Conservation (phyloP, 2,888 invertebrate species). For the Odontomyia ornata region DNA sequence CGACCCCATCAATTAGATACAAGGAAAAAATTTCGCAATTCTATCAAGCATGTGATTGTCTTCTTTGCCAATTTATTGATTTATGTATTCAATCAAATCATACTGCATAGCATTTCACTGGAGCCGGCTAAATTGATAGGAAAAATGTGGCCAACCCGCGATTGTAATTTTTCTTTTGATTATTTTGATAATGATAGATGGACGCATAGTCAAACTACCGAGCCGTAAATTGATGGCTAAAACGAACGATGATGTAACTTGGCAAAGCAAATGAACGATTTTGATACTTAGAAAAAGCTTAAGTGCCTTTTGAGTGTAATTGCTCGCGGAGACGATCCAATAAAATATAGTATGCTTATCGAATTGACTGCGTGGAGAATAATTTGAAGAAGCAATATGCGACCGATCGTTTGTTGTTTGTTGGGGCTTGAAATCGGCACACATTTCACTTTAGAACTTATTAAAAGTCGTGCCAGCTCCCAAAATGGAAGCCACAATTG, state of each 20-base stretch:
- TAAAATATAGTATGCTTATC: constrained; percentile 1
- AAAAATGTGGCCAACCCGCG: background rate
- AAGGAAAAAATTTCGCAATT: background rate
- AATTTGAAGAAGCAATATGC: no score
- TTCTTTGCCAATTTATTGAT: constrained; percentile 4
- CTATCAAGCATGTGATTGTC: background rate
- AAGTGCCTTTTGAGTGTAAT: background rate
- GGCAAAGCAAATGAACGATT: background rate
- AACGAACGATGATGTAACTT: background rate
- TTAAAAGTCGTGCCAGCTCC: background rate
- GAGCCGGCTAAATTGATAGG: background rate
- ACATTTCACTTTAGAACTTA: background rate
- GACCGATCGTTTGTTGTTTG: background rate
- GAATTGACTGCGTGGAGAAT: background rate
- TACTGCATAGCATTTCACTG: background rate
- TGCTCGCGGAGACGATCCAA: background rate
- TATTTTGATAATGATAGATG: constrained; percentile 1
- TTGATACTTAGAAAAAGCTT: no score
- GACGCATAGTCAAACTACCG: background rate
- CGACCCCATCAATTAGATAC: background rate
- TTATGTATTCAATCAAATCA: background rate
- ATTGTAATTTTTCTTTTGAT: background rate
- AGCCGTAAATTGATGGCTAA: background rate
- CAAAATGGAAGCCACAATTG: background rate
- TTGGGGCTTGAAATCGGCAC: background rate